Conservation (phyloP, 2,888 invertebrate species). For the Conops quadrifasciatus region DNA sequence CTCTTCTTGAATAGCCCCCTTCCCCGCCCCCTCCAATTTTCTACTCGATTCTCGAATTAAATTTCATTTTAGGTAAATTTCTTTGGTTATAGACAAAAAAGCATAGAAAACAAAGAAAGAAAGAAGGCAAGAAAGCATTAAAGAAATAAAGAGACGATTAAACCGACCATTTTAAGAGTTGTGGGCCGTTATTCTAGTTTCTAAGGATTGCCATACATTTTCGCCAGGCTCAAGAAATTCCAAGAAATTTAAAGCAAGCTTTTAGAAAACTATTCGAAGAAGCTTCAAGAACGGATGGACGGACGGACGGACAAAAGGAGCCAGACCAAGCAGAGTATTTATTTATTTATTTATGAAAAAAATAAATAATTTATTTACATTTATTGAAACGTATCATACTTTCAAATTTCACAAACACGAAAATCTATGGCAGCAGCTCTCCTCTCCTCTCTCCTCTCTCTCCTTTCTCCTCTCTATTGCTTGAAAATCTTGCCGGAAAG, state of each 20-base stretch:
- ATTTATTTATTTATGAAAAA: not conserved
- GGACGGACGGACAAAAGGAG: not conserved
- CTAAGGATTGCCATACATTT: not conserved
- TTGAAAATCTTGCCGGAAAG: constrained; percentile 14
- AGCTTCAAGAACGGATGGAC: not conserved
- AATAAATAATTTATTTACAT: constrained; percentile 12
- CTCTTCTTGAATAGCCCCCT: not conserved
- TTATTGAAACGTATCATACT: not conserved
- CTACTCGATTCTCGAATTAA: not conserved
- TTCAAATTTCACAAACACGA: not conserved
- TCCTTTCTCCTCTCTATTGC: too few relatives aligned
- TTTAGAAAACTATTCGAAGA: not conserved
- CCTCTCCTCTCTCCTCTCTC: too few relatives aligned
- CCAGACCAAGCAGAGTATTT: not conserved
- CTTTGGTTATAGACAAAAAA: constrained; percentile 23
- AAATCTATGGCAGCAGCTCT: not conserved
- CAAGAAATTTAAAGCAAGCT: constrained; percentile 10
- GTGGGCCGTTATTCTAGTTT: too few relatives aligned
- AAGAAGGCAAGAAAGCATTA: not conserved
- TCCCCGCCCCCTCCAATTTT: not conserved
- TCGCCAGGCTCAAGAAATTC: not conserved
- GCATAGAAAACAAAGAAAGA: not conserved
- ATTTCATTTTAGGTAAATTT: constrained; percentile 14
- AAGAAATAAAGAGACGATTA: constrained; percentile 20
- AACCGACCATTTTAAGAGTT: too few relatives aligned